Conservation (phyloP, 2,113 vertebrate species). For the Cepphus grylle region DNA sequence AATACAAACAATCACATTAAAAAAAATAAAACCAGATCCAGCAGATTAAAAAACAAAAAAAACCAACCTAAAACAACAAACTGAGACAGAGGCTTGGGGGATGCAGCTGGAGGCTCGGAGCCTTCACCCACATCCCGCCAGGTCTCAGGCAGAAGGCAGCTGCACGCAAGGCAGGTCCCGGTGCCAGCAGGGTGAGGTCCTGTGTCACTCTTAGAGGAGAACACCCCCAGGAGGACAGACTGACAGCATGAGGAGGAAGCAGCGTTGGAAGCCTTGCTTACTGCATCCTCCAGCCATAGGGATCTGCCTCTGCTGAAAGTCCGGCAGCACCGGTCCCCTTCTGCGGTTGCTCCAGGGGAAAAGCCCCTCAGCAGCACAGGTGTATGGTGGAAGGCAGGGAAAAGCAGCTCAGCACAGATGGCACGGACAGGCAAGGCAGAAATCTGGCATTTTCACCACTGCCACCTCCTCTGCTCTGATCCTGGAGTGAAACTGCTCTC, state of each 20-base stretch:
- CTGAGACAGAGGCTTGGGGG: rapidly evolving
- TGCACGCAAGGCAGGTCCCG: not conserved
- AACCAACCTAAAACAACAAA: not conserved
- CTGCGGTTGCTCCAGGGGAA: not conserved
- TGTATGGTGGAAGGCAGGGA: not conserved
- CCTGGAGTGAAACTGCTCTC: not conserved
- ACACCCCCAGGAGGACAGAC: not conserved
- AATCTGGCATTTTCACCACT: not conserved
- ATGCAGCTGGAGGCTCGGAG: not conserved
- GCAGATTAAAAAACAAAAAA: not conserved
- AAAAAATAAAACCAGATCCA: slow-evolving; percentile 44
- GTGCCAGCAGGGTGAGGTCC: not conserved
- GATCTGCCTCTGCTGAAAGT: not conserved
- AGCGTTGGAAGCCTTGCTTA: not conserved
- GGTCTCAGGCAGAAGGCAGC: not conserved
- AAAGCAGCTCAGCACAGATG: not conserved
- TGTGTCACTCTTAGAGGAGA: not conserved
- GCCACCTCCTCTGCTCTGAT: not conserved
- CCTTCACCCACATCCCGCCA: not conserved
- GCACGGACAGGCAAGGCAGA: rapidly evolving
- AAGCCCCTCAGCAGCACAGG: not conserved
- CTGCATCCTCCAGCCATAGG: not conserved
- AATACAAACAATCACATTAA: not conserved
- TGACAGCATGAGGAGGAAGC: not conserved
- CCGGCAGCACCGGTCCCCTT: not conserved